These are phyloP conservation scores for Conistra vaccinii DNA, from an alignment of 2,888 invertebrate genomes.

Conservation along the genomic window DNA sequence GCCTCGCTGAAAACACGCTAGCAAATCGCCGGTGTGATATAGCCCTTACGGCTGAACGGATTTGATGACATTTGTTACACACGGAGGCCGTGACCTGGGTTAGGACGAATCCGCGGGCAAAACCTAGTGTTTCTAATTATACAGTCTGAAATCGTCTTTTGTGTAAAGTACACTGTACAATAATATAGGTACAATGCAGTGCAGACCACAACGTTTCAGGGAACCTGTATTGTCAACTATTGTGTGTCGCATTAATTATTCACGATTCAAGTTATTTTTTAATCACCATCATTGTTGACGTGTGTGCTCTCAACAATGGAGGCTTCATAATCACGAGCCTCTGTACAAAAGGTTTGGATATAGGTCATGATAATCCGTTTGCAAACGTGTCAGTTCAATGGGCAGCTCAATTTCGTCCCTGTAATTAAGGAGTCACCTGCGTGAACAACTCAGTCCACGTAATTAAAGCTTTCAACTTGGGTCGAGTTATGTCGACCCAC, in stretches of 20 bases:
- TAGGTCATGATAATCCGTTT: constrained; percentile 86
- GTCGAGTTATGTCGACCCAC: constrained; percentile 87
- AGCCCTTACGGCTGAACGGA: too few relatives aligned
- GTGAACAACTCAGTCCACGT: constrained; percentile 88
- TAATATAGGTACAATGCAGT: constrained; percentile 2
- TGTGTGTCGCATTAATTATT: constrained; percentile 48
- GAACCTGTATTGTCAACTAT: constrained; percentile 27
- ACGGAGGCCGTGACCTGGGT: background rate
- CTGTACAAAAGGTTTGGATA: constrained; percentile 72
- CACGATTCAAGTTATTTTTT: constrained; percentile 57
- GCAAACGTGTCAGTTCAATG: constrained; percentile 87
- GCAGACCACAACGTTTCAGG: constrained; percentile 1
- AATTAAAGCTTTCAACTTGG: constrained; percentile 89
- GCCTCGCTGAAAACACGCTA: too few relatives aligned
- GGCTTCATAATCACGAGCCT: constrained; percentile 66
- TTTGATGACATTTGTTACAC: too few relatives aligned
- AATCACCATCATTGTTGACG: constrained; percentile 61
- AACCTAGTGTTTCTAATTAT: background rate
- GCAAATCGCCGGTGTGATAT: too few relatives aligned
- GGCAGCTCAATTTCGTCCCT: constrained; percentile 88
- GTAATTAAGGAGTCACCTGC: constrained; percentile 90
- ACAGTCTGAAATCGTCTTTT: background rate
- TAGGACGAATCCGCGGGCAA: background rate
- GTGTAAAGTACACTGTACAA: background rate
- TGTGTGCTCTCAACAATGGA: constrained; percentile 63